Conservation (phyloP, 2,113 vertebrate genomes). For the Amphiprion percula region DNA sequence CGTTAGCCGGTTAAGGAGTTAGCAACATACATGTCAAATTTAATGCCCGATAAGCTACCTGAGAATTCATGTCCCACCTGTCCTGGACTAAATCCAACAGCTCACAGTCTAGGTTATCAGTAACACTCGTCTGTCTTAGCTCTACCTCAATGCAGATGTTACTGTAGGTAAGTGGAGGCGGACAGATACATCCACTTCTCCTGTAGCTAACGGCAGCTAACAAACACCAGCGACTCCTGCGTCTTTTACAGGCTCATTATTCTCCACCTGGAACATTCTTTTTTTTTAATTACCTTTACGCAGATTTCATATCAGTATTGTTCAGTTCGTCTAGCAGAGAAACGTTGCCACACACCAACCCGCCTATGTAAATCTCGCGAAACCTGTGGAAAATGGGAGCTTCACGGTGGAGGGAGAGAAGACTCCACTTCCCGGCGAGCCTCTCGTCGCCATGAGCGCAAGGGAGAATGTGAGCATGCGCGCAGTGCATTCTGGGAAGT, state of each 20-base stretch:
- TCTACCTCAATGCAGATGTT: conserved; percentile 77
- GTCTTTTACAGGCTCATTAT: not conserved
- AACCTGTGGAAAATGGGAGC: conserved; percentile 68
- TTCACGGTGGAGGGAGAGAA: not conserved
- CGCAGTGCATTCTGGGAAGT: conserved; percentile 63
- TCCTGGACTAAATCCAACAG: conserved; percentile 45
- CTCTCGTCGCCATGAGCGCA: not conserved
- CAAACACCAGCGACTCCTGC: conserved; percentile 7
- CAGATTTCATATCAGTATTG: conserved; percentile 77
- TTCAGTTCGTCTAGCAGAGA: conserved; percentile 61
- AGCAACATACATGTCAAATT: conserved; percentile 1
- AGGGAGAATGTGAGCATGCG: not conserved
- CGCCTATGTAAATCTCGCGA: conserved; percentile 75
- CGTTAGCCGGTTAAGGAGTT: conserved; percentile 10
- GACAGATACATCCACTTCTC: conserved; percentile 50
- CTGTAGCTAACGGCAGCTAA: conserved; percentile 15
- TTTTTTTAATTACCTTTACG: conserved; percentile 73
- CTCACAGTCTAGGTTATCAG: conserved; percentile 35
- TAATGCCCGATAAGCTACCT: not conserved
- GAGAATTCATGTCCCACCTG: conserved; percentile 30
- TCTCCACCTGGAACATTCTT: not conserved
- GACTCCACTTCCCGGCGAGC: conserved; percentile 66
- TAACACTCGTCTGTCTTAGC: conserved; percentile 47
- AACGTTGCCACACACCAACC: conserved; percentile 66
- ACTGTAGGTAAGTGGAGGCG: conserved; percentile 55